These are phyloP conservation scores for Gnathonemus echidnorhynchus DNA, from an alignment of 2,113 vertebrate species.

Conservation along the genomic window DNA sequence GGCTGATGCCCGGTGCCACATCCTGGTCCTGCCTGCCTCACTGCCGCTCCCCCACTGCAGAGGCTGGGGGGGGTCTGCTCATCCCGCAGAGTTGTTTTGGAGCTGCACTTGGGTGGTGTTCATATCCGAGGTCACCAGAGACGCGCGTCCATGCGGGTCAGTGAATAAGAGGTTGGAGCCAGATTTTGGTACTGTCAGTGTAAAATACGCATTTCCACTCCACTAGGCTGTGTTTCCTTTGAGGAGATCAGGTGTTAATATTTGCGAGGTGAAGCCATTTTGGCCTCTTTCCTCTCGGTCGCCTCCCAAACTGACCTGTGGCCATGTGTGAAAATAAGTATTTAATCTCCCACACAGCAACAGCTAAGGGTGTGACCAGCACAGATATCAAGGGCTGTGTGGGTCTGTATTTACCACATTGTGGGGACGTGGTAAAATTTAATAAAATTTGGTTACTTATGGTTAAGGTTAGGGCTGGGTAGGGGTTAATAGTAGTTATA, in stretches of 20 bases:
- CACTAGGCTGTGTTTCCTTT: neutral
- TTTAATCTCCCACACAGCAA: neutral
- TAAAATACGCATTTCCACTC: neutral
- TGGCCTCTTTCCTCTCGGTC: neutral
- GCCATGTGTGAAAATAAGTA: neutral
- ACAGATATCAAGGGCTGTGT: neutral
- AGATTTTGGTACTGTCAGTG: neutral
- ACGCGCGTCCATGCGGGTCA: neutral
- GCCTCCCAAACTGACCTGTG: neutral
- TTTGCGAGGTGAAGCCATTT: neutral
- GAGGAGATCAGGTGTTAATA: neutral
- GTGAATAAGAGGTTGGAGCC: neutral
- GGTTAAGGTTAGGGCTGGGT: neutral
- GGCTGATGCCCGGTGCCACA: neutral
- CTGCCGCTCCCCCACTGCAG: neutral
- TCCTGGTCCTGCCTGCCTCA: neutral
- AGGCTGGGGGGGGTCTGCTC: neutral
- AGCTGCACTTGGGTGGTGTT: neutral
- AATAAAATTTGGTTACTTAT: neutral
- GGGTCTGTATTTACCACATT: neutral
- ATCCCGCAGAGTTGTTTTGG: neutral
- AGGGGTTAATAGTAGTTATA: neutral
- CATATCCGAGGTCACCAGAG: neutral
- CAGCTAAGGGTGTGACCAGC: constrained; percentile 15
- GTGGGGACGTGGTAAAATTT: neutral